phyloP scores from a whole-genome alignment of 2,113 vertebrate genomes.

The Anoura caudifer region DNA sequence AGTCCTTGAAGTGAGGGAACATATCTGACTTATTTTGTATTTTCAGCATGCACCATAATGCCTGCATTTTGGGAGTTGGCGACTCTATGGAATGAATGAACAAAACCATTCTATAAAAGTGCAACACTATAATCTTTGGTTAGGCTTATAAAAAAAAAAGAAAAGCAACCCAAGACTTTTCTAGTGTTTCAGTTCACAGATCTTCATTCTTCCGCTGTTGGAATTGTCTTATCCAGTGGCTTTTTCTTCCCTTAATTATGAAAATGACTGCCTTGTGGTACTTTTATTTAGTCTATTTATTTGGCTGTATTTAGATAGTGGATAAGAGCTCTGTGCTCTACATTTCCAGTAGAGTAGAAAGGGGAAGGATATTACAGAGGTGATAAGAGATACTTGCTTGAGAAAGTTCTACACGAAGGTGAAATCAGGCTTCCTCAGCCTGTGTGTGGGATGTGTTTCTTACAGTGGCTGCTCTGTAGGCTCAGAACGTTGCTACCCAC shows the following conservation, averaged over 20 bases:
- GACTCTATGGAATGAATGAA: neutral
- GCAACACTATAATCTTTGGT: constrained; percentile 12
- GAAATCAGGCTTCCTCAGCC: neutral
- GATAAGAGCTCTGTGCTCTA: neutral
- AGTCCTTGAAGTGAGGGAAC: neutral
- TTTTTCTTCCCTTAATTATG: constrained; percentile 43
- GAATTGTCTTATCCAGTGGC: neutral
- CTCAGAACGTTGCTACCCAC: neutral
- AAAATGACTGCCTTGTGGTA: constrained; percentile 32
- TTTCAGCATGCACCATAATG: neutral
- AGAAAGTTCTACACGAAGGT: neutral
- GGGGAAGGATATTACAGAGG: neutral
- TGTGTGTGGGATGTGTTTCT: neutral
- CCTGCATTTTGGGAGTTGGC: neutral
- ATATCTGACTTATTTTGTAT: neutral
- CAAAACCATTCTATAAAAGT: neutral
- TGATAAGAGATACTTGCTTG: neutral
- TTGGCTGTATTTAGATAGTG: constrained; percentile 24
- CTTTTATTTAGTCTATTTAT: constrained; percentile 19
- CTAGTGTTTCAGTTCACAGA: neutral
- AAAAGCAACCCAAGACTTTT: neutral
- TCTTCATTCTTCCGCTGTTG: neutral
- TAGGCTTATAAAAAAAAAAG: constrained; percentile 10
- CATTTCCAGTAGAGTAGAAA: neutral
- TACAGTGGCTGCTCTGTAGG: neutral